Evolutionary conservation across 2,797 vertebrate species (phyloP).

Genomic region (Helarctos malayanus): DNA sequence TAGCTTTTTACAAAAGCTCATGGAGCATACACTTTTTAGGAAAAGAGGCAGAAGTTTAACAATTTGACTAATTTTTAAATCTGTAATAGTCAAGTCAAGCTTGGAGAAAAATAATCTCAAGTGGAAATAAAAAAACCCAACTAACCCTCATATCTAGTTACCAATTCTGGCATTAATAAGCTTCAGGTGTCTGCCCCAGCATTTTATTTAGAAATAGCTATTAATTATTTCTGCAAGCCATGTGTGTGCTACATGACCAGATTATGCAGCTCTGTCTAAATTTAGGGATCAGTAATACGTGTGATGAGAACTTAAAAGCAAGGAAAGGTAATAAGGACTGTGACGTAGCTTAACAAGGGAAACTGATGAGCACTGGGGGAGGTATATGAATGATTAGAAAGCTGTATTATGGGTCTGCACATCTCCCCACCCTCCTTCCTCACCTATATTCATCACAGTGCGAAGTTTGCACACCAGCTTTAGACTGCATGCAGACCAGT

Average conservation of each 20-base stretch:
- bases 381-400: constrained; percentile 76
- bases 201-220: constrained; percentile 51
- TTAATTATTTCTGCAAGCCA: constrained; percentile 43
- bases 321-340: constrained; percentile 65
- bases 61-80: constrained; percentile 60
- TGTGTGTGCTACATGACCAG: constrained; percentile 21
- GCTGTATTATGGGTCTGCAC: constrained; percentile 67
- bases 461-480: constrained; percentile 81
- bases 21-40: neutral
- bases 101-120: constrained; percentile 44
- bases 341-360: constrained; percentile 80
- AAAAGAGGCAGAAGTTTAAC: constrained; percentile 51
- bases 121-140: neutral
- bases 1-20: neutral
- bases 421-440: constrained; percentile 58
- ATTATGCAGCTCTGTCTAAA: constrained; percentile 54
- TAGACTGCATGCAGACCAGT: constrained; percentile 29
- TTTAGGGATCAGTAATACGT: constrained; percentile 55
- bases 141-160: neutral
- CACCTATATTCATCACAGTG: constrained; percentile 70
- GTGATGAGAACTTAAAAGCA: constrained; percentile 65
- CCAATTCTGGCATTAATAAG: constrained; percentile 41
- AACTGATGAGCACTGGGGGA: constrained; percentile 66
- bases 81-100: constrained; percentile 5
- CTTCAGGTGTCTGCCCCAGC: constrained; percentile 38